A percentile compares a stretch with the other conserved stretches of the same genome.
These are phyloP conservation scores for Geopemphigus sp. DNA, from an alignment of 1,140 invertebrate genomes.

Conservation along the genomic window DNA sequence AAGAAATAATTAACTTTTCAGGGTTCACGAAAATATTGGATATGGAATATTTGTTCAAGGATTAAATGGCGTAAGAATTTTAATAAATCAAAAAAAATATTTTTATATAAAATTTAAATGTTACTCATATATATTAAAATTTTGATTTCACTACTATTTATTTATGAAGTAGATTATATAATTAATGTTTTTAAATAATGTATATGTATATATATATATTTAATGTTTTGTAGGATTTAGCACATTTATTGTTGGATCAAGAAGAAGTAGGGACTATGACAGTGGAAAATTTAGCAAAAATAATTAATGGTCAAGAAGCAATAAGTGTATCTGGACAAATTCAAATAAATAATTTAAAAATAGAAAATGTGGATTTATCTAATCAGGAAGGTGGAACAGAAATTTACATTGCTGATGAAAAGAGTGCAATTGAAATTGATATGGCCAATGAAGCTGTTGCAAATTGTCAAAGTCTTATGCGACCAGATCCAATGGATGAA, in stretches of 20 bases:
- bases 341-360: slow-evolving; percentile 44
- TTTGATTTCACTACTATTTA: too few species aligned
- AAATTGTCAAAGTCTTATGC: slow-evolving; percentile 45
- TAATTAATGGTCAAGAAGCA: slow-evolving; percentile 43
- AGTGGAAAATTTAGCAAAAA: slow-evolving; percentile 42
- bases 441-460: slow-evolving; percentile 42
- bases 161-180: too few species aligned
- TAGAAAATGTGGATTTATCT: slow-evolving; percentile 46
- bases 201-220: too few species aligned
- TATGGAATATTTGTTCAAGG: slow-evolving; percentile 47
- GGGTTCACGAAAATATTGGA: slow-evolving; percentile 42
- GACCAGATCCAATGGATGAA: slow-evolving; percentile 40
- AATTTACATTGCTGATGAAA: slow-evolving; percentile 41
- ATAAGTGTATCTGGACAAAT: slow-evolving; percentile 41
- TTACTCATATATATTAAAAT: too few species aligned
- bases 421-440: slow-evolving; percentile 22
- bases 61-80: slow-evolving; percentile 36
- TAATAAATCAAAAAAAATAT: too few species aligned
- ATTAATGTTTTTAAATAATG: too few species aligned
- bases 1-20: not conserved
- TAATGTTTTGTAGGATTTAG: slow-evolving; percentile 24
- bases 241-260: slow-evolving; percentile 38
- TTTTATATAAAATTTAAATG: not conserved
- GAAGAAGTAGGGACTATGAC: slow-evolving; percentile 41
- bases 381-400: slow-evolving; percentile 27